Evolutionary conservation across 2,888 invertebrate genomes (phyloP).

Genomic region (Aelia acuminata): DNA sequence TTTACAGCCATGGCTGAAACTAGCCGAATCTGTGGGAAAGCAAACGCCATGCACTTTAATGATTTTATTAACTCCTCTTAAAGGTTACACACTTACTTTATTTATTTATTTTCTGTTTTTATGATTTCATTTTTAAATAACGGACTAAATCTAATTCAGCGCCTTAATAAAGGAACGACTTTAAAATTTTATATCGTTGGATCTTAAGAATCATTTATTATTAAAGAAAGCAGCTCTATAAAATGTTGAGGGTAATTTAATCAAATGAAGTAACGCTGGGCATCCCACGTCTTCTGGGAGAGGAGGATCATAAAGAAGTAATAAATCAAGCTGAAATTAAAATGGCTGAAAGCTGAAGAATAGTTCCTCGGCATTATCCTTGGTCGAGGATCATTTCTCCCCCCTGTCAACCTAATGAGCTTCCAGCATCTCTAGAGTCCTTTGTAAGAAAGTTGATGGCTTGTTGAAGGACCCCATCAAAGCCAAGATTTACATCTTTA

Average conservation of each 20-base stretch:
- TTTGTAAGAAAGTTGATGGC: background rate
- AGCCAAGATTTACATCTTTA: background rate
- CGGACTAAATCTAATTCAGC: too few relatives aligned
- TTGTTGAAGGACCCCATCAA: background rate
- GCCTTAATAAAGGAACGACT: too few relatives aligned
- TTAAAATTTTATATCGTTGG: too few relatives aligned
- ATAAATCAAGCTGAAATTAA: background rate
- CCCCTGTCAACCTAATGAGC: background rate
- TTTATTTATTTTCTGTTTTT: too few relatives aligned
- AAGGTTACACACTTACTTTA: too few relatives aligned
- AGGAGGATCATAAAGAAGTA: background rate
- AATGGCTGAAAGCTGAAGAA: slow-evolving; percentile 2
- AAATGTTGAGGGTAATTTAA: background rate
- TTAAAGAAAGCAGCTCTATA: background rate
- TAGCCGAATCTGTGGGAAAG: too few relatives aligned
- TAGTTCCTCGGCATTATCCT: background rate
- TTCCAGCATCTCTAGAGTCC: background rate
- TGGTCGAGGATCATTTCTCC: background rate
- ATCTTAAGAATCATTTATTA: background rate
- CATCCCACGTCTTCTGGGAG: background rate
- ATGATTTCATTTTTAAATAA: too few relatives aligned
- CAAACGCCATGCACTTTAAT: too few relatives aligned
- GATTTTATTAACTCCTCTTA: too few relatives aligned
- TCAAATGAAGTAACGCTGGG: background rate
- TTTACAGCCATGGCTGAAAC: too few relatives aligned